Conservation (phyloP, 2,797 vertebrate species). For the Acanthurus leucopareius region DNA sequence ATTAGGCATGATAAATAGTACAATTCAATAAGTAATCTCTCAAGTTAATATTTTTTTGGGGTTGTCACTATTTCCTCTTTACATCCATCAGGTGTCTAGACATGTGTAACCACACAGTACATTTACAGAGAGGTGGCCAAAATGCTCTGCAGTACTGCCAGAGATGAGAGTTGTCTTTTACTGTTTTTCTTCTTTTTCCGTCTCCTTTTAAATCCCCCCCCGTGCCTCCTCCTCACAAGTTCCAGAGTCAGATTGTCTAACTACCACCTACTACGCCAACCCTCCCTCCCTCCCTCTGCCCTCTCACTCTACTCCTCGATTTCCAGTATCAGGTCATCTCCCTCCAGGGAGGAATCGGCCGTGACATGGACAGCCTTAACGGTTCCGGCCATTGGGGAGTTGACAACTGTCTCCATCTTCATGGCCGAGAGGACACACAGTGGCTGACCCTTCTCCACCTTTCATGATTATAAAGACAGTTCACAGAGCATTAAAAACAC, state of each 20-base stretch:
- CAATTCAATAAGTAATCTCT: neutral
- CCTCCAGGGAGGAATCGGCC: constrained; percentile 89
- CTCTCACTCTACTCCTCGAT: constrained; percentile 82
- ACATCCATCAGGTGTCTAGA: constrained; percentile 17
- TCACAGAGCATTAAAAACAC: constrained; percentile 31
- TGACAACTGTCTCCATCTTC: constrained; percentile 98
- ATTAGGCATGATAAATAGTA: constrained; percentile 5
- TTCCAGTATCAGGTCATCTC: constrained; percentile 94
- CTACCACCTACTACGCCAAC: neutral
- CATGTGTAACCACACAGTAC: constrained; percentile 21
- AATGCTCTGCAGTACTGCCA: constrained; percentile 7
- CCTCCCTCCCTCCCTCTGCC: neutral
- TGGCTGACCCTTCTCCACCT: constrained; percentile 92
- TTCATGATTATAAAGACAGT: constrained; percentile 1
- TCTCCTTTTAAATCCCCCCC: neutral
- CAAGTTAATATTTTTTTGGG: neutral
- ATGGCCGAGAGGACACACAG: constrained; percentile 96
- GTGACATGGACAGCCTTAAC: constrained; percentile 87
- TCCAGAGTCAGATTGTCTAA: constrained; percentile 52
- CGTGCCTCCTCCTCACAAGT: constrained; percentile 21
- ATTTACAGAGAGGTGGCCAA: constrained; percentile 38
- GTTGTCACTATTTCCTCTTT: constrained; percentile 8
- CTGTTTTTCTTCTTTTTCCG: neutral
- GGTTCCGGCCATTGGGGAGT: constrained; percentile 89
- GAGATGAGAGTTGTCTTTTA: constrained; percentile 6